phyloP scores from a whole-genome alignment of 2,888 invertebrate species.

The Anodontia alba region DNA sequence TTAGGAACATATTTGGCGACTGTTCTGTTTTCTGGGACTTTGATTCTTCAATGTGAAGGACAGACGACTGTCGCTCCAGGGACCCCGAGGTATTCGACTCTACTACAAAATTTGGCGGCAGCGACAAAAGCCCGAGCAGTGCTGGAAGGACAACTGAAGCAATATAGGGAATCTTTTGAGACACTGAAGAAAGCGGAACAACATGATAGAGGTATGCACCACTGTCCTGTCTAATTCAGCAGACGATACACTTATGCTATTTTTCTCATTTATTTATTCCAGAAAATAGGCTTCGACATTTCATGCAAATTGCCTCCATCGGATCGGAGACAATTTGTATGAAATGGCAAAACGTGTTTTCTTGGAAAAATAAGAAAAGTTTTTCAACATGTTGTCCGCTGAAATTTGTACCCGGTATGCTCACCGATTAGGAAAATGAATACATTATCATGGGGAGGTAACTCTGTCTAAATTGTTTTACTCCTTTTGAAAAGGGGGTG shows the following conservation, averaged over 20 bases:
- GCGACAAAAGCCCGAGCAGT: constrained; percentile 42
- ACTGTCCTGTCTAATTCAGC: too few species aligned
- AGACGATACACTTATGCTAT: too few species aligned
- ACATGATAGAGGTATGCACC: constrained; percentile 34
- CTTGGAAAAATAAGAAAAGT: too few species aligned
- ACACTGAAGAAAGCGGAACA: constrained; percentile 17
- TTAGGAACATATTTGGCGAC: too few species aligned
- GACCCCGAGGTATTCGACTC: constrained; percentile 32
- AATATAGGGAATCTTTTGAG: constrained; percentile 29
- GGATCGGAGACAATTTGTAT: too few species aligned
- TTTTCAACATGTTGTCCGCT: too few species aligned
- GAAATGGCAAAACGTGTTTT: too few species aligned
- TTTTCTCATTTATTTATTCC: too few species aligned
- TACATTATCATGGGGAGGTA: background rate
- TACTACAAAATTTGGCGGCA: constrained; percentile 37
- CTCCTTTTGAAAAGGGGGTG: background rate
- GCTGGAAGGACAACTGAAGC: constrained; percentile 24
- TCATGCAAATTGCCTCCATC: too few species aligned
- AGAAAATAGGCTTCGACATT: too few species aligned
- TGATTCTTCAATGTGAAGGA: background rate
- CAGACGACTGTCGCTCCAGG: constrained; percentile 16
- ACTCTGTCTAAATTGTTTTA: too few species aligned
- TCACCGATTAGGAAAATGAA: background rate
- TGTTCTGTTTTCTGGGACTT: too few species aligned
- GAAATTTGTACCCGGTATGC: background rate